Evolutionary conservation across 2,113 vertebrate genomes (phyloP).

Genomic region (Solenodon paradoxus): DNA sequence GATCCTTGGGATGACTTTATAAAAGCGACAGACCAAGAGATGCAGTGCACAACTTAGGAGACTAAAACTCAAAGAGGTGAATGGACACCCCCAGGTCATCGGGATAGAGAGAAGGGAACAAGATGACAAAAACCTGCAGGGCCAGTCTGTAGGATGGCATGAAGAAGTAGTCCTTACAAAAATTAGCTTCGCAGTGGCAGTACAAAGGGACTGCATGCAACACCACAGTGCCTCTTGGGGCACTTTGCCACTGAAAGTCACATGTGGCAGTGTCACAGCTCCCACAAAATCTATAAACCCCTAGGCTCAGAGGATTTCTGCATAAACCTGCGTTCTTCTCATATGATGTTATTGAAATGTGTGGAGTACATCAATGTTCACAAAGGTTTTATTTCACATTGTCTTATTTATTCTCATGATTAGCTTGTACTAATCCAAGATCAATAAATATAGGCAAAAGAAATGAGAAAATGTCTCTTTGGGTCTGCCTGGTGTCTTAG

Average conservation of each 20-base stretch:
- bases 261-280: not conserved
- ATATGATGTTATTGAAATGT: not conserved
- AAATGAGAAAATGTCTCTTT: too few relatives aligned
- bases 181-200: not conserved
- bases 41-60: not conserved
- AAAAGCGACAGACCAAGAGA: not conserved
- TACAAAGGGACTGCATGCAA: fast-evolving
- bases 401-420: not conserved
- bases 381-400: not conserved
- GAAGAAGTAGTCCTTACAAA: not conserved
- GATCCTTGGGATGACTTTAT: not conserved
- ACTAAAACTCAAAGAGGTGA: not conserved
- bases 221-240: not conserved
- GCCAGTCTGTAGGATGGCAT: not conserved
- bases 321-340: not conserved
- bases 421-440: not conserved
- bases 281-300: not conserved
- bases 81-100: not conserved
- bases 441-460: not conserved
- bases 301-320: not conserved
- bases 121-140: not conserved
- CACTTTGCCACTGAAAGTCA: not conserved
- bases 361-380: not conserved
- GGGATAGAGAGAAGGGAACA: not conserved
- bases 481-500: too few relatives aligned